Base-by-base conservation (phyloP, 2,888 invertebrate genomes). In the Trichopoda pennipes region DNA sequence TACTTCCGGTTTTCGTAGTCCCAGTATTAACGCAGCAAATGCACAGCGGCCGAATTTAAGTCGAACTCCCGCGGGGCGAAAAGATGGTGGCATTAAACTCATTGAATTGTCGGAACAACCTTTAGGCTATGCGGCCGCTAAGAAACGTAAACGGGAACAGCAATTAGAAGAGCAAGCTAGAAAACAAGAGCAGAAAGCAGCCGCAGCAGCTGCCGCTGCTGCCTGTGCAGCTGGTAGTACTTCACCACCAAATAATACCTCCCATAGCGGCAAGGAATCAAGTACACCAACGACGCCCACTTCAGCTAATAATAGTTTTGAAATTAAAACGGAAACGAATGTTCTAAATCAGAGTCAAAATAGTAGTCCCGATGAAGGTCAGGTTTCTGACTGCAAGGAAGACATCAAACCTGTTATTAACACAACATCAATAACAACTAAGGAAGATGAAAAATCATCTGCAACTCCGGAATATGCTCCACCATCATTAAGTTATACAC, bases 91-190 rank as follows among this genome's bases (percentile, higher is more conserved):
- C 77, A 98, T 98, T 86, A 99, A 99, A 92, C 92, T 99, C 61
- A 92, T 99, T 49, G 98, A 98, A 90, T 97, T 99, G 87, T 95
- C 96, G 3, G 98, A 99, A 89, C 97, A 98, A 89, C 98, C 98
- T 0, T 91, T 96, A 38, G 96, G 96, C 12, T 95, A 94, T 90
- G 94, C 95, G 0, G 95, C 94, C 58, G 96, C 97, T 17, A 98
- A 98, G 90, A 96, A 98, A 91, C 93, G 98, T 86, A 94, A 96
- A 90, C 94, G 96, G 87, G 94, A 95, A 91, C 94, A 95, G 86
- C 95, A 95, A 87, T 87, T 94, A 60, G 95, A 95, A 87, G 95
- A 93, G 86, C 94, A 93, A 56, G 92, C 92, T 83, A 94, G 93
- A 87, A 94, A 94, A 84, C 92, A 92, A 3, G 93, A 94, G 83